These are phyloP conservation scores for Procapra przewalskii DNA, from an alignment of 2,113 vertebrate species.

Conservation along the genomic window DNA sequence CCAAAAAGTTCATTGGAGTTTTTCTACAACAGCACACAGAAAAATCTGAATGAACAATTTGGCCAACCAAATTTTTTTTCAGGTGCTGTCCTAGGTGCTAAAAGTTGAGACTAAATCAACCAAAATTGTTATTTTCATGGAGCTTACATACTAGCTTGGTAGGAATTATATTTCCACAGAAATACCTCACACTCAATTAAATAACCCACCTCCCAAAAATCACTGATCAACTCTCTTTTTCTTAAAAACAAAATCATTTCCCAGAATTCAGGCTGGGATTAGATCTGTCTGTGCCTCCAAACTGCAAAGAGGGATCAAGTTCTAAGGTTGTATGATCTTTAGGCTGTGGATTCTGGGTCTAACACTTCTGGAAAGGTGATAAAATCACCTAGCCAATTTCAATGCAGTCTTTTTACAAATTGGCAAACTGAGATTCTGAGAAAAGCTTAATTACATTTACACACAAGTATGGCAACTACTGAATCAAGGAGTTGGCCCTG, in stretches of 20 bases:
- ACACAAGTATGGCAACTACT: background rate
- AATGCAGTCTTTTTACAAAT: background rate
- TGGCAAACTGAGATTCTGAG: background rate
- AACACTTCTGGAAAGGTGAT: background rate
- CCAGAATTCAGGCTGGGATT: background rate
- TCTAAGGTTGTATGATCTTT: background rate
- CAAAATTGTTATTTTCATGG: background rate
- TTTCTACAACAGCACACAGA: background rate
- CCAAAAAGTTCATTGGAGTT: background rate
- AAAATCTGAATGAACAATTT: background rate
- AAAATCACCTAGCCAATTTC: background rate
- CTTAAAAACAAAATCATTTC: background rate
- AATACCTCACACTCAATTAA: background rate
- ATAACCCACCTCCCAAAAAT: background rate
- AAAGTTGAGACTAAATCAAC: background rate
- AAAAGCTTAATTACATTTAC: background rate
- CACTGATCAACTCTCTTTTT: background rate
- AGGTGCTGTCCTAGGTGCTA: background rate
- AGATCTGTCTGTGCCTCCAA: background rate
- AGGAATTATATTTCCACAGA: background rate
- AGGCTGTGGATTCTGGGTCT: background rate
- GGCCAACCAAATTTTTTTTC: background rate
- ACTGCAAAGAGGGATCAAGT: background rate
- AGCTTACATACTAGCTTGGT: background rate
- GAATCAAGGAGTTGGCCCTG: background rate